A percentile compares a stretch with the other conserved stretches of the same genome.
phyloP scores from a whole-genome alignment of 2,797 vertebrate genomes.

The Gymnothorax reevesii region DNA sequence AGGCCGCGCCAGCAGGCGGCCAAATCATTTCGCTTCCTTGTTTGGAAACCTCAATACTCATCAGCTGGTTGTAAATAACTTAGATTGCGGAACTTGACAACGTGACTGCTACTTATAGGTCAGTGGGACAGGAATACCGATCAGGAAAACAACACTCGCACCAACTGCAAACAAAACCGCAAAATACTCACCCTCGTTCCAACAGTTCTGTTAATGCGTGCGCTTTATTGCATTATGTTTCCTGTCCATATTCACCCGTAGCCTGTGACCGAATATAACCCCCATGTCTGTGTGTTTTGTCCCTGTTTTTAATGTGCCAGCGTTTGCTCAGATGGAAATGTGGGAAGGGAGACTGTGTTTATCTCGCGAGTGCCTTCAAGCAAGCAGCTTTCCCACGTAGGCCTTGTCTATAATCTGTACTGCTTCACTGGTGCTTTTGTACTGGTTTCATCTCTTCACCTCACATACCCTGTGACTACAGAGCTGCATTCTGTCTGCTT shows the following conservation, averaged over 20 bases:
- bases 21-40: background rate
- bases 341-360: constrained; percentile 46
- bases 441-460: background rate
- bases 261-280: constrained; percentile 14
- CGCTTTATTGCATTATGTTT: background rate
- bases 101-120: background rate
- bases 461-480: background rate
- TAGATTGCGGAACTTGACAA: background rate
- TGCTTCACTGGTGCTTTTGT: constrained; percentile 40
- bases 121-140: constrained; percentile 11
- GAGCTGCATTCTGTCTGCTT: background rate
- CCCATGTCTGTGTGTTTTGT: background rate
- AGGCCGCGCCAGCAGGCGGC: background rate
- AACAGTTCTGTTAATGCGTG: background rate
- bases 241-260: background rate
- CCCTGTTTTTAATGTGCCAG: background rate
- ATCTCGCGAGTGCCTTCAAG: constrained; percentile 58
- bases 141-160: background rate
- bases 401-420: constrained; percentile 60
- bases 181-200: background rate
- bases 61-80: background rate
- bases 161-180: background rate
- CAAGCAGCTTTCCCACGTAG: constrained; percentile 62
- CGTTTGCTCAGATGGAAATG: constrained; percentile 1
- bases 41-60: background rate